phyloP scores from a whole-genome alignment of 2,113 vertebrate species.

The Miniopterus natalensis region DNA sequence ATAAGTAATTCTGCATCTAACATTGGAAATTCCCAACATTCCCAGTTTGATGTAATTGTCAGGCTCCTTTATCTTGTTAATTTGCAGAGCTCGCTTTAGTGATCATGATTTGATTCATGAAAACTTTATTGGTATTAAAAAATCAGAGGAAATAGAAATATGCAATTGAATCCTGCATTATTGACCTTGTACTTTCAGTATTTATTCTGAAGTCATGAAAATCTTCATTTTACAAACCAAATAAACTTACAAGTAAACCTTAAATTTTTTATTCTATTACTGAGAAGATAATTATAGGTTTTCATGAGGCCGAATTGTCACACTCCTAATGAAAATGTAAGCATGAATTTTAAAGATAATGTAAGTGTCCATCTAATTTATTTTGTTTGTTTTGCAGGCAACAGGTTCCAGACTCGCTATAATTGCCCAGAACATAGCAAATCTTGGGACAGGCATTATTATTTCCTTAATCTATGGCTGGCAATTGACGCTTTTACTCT shows the following conservation, averaged over 20 bases:
- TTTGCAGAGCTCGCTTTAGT: neutral
- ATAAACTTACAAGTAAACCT: neutral
- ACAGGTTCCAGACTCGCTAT: slow-evolving; percentile 92
- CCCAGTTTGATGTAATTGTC: neutral
- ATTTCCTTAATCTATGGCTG: slow-evolving; percentile 96
- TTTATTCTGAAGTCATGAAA: slow-evolving; percentile 50
- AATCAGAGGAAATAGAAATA: slow-evolving; percentile 10
- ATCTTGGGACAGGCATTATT: slow-evolving; percentile 94
- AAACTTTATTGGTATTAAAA: slow-evolving; percentile 32
- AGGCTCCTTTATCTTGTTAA: slow-evolving; percentile 13
- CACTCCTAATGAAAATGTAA: neutral
- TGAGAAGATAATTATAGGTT: neutral
- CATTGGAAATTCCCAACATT: neutral
- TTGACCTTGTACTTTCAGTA: slow-evolving; percentile 4
- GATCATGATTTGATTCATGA: neutral
- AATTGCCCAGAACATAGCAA: slow-evolving; percentile 94
- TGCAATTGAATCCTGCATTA: neutral
- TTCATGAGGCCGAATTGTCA: slow-evolving; percentile 1
- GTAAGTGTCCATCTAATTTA: neutral
- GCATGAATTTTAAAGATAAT: slow-evolving; percentile 25
- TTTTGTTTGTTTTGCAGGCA: slow-evolving; percentile 86
- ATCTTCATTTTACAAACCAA: slow-evolving; percentile 51
- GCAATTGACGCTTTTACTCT: slow-evolving; percentile 95
- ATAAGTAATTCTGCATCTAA: neutral
- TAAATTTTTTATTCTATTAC: slow-evolving; percentile 27